A percentile compares a stretch with the other conserved stretches of the same genome.
Conservation (phyloP, 2,113 vertebrate species). For the Hypanus sabinus region DNA sequence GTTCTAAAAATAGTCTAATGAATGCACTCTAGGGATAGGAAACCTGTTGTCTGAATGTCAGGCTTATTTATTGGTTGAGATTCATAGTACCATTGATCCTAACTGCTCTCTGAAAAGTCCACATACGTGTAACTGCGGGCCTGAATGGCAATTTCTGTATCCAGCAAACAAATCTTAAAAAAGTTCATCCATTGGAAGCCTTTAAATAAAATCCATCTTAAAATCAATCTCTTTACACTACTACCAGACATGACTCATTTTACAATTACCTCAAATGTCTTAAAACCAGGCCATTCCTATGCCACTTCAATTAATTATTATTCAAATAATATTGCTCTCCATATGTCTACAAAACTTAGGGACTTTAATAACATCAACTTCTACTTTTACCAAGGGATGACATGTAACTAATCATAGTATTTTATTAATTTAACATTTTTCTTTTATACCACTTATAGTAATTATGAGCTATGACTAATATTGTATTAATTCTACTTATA, state of each 20-base stretch:
- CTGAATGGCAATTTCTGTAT: too few species aligned
- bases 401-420: not conserved
- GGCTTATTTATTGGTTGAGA: too few species aligned
- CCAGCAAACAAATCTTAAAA: too few species aligned
- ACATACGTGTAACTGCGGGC: too few species aligned
- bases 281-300: not conserved
- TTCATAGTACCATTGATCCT: too few species aligned
- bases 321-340: not conserved
- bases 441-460: not conserved
- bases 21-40: too few species aligned
- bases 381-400: not conserved
- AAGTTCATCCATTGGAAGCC: not conserved
- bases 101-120: too few species aligned
- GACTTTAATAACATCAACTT: not conserved
- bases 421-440: not conserved
- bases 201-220: not conserved
- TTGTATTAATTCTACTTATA: not conserved
- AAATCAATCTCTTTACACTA: not conserved
- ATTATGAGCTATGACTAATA: not conserved
- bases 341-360: not conserved
- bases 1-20: too few species aligned
- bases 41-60: too few species aligned
- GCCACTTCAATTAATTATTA: not conserved
- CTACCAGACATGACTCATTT: not conserved
- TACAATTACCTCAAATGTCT: not conserved